Percentiles rank a stretch among this genome's conserved stretches.
These are phyloP conservation scores for Ictalurus punctatus DNA, from an alignment of 2,113 vertebrate species.

Conservation along the genomic window DNA sequence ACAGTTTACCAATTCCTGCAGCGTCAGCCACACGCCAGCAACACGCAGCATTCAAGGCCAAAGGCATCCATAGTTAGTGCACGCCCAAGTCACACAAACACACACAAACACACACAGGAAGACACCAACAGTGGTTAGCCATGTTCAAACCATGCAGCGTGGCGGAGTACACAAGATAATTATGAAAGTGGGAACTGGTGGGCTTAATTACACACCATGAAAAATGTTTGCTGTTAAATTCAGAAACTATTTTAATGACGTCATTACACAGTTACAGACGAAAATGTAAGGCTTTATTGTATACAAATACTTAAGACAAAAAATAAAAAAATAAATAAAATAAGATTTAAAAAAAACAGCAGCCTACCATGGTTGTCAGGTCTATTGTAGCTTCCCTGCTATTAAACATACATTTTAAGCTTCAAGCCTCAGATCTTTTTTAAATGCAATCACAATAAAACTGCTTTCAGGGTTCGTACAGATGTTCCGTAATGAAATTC, in stretches of 20 bases:
- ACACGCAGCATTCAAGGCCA: conserved; percentile 69
- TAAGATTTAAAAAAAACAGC: too few species aligned
- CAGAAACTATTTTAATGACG: neutral
- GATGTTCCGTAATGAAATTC: too few species aligned
- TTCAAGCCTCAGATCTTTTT: neutral
- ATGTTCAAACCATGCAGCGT: conserved; percentile 29
- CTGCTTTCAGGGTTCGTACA: neutral
- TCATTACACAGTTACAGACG: neutral
- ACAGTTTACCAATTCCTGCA: conserved; percentile 99
- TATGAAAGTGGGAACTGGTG: neutral
- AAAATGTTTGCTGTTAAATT: neutral
- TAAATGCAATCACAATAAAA: neutral
- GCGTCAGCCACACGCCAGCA: conserved; percentile 65
- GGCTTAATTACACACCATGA: neutral
- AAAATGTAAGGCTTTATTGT: neutral
- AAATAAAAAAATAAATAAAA: too few species aligned
- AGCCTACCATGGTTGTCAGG: too few species aligned
- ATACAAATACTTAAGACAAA: neutral
- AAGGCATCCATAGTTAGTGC: conserved; percentile 68
- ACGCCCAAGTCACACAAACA: conserved; percentile 44
- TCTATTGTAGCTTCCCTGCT: neutral
- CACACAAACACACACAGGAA: conserved; percentile 33
- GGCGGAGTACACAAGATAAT: neutral
- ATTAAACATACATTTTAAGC: neutral
- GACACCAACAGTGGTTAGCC: conserved; percentile 21